Percentiles rank a stretch among this genome's conserved stretches.
Evolutionary conservation across 1,140 invertebrate species (phyloP).

Genomic region (Diploscapter pachys): DNA sequence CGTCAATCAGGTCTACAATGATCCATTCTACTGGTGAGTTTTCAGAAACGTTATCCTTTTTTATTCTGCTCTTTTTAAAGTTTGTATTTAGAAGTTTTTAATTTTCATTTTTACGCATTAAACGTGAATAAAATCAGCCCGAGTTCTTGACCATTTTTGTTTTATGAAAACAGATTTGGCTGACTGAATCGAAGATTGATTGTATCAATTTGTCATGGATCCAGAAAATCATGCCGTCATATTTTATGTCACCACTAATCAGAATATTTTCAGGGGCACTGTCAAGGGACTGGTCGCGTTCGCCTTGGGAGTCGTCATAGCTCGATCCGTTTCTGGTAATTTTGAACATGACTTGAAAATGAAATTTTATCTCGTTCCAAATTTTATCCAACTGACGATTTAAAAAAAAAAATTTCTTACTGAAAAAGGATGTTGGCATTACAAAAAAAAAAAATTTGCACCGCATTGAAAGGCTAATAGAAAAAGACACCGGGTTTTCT

Average conservation of each 20-base stretch:
- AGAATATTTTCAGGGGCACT: slow-evolving; percentile 21
- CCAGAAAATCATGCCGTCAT: neutral
- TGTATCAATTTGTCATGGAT: neutral
- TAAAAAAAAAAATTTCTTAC: too few relatives aligned
- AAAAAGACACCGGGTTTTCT: too few relatives aligned
- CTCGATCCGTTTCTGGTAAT: slow-evolving; percentile 14
- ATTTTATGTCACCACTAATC: neutral
- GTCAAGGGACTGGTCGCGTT: slow-evolving; percentile 32
- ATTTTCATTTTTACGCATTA: neutral
- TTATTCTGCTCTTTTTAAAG: neutral
- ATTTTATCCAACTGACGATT: too few relatives aligned
- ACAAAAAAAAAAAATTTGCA: too few relatives aligned
- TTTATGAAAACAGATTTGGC: neutral
- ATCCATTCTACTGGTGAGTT: slow-evolving; percentile 33
- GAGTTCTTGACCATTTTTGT: neutral
- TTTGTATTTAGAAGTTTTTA: neutral
- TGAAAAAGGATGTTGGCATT: too few relatives aligned
- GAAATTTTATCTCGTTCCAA: too few relatives aligned
- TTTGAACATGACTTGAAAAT: too few relatives aligned
- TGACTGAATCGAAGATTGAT: too few relatives aligned
- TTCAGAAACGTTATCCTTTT: neutral
- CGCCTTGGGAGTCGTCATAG: slow-evolving; percentile 25
- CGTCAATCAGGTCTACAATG: slow-evolving; percentile 35
- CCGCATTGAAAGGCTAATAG: too few relatives aligned
- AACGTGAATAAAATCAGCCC: neutral